phyloP scores from a whole-genome alignment of 2,113 vertebrate genomes.

The Psittacula cyanocephala region DNA sequence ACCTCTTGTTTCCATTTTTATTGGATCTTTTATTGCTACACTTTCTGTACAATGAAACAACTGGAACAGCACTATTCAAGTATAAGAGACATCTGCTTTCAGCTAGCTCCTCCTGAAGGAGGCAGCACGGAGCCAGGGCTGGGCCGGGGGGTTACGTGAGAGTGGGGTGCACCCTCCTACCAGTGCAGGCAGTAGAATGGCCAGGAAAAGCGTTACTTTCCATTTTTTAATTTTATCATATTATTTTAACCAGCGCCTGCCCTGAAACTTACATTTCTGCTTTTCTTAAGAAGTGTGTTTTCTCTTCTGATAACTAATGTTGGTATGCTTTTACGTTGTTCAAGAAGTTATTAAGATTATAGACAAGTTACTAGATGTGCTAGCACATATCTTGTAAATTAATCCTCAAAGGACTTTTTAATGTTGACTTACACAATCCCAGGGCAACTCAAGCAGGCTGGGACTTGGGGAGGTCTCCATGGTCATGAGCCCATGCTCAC shows the following conservation, averaged over 20 bases:
- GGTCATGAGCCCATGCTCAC: not conserved
- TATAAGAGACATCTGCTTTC: not conserved
- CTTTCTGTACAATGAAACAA: not conserved
- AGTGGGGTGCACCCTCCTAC: fast-evolving
- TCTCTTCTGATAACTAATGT: not conserved
- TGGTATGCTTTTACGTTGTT: not conserved
- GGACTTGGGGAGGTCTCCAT: not conserved
- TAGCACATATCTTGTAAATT: not conserved
- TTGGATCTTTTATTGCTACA: not conserved
- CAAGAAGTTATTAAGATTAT: not conserved
- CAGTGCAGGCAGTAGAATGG: fast-evolving
- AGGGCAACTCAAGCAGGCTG: not conserved
- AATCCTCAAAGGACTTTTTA: not conserved
- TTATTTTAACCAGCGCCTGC: not conserved
- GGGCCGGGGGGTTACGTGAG: fast-evolving
- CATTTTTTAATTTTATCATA: not conserved
- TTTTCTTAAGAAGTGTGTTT: not conserved
- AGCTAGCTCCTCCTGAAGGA: not conserved
- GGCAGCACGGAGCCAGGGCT: fast-evolving
- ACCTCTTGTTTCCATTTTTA: not conserved
- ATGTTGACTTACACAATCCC: not conserved
- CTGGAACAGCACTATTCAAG: not conserved
- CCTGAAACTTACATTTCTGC: not conserved
- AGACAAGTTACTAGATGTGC: not conserved
- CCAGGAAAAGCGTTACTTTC: not conserved